These are phyloP conservation scores for Bradypodion ventrale DNA, from an alignment of 2,797 vertebrate genomes.

Conservation along the genomic window DNA sequence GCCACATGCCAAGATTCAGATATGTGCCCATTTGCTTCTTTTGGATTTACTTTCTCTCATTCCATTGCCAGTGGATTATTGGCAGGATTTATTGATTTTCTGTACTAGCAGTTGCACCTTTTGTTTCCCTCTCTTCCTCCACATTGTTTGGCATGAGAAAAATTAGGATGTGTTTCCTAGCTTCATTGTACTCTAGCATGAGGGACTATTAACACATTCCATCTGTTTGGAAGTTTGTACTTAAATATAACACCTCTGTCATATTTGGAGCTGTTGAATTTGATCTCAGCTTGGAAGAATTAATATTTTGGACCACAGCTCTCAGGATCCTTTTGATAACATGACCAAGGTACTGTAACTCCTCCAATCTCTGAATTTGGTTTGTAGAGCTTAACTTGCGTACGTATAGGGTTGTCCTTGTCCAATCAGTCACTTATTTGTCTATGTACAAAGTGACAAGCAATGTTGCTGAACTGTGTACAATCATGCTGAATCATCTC, in stretches of 20 bases:
- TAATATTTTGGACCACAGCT: neutral
- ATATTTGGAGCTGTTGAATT: neutral
- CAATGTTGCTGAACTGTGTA: neutral
- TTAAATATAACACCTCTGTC: neutral
- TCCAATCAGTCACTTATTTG: neutral
- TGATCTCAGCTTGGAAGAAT: neutral
- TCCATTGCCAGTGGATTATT: constrained; percentile 39
- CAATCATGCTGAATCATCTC: neutral
- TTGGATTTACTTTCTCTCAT: neutral
- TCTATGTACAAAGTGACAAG: neutral
- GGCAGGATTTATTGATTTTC: constrained; percentile 39
- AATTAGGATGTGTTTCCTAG: constrained; percentile 21
- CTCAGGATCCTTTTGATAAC: neutral
- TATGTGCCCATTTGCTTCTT: neutral
- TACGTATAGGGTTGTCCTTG: too few relatives aligned
- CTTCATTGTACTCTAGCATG: neutral
- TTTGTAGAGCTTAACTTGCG: too few relatives aligned
- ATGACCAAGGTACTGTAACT: neutral
- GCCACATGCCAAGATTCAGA: constrained; percentile 22
- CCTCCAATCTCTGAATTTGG: neutral
- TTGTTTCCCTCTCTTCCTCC: constrained; percentile 33
- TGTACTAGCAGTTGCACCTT: constrained; percentile 17
- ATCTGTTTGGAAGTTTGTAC: neutral
- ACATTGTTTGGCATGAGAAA: constrained; percentile 39
- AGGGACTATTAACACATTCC: neutral